phyloP scores from a whole-genome alignment of 2,888 invertebrate species.

The Tethea ocularis region DNA sequence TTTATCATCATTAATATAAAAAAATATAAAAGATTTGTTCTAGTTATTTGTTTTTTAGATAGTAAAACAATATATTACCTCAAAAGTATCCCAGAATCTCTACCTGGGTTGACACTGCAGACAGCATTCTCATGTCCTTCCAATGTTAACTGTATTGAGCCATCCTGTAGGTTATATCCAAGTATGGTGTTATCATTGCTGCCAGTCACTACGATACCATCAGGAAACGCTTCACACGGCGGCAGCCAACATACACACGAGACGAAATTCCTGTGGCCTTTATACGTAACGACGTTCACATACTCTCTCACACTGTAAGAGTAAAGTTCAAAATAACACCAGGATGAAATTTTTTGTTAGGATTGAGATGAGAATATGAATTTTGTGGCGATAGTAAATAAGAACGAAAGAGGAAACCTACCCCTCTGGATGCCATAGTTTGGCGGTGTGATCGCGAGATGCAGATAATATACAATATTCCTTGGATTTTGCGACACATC shows the following conservation, averaged over 20 bases:
- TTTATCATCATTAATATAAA: no score
- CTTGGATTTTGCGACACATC: constrained; percentile 86
- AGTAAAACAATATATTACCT: constrained; percentile 51
- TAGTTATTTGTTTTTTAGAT: neutral
- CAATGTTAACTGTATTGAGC: constrained; percentile 86
- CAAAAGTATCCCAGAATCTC: constrained; percentile 67
- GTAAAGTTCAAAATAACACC: neutral
- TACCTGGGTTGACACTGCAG: constrained; percentile 76
- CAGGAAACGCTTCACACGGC: constrained; percentile 87
- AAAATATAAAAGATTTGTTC: no score
- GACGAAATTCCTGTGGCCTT: constrained; percentile 94
- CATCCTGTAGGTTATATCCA: constrained; percentile 89
- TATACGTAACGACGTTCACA: constrained; percentile 86
- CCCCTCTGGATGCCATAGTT: constrained; percentile 93
- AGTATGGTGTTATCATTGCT: constrained; percentile 94
- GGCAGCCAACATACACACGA: constrained; percentile 91
- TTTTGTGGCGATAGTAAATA: neutral
- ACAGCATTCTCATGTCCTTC: constrained; percentile 92
- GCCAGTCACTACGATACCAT: constrained; percentile 93
- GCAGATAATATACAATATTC: constrained; percentile 92
- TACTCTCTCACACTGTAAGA: constrained; percentile 83
- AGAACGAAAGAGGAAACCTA: constrained; percentile 55
- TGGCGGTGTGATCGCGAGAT: constrained; percentile 94
- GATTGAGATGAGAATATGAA: neutral
- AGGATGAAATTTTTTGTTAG: constrained; percentile 9